Conservation (phyloP, 2,888 invertebrate species). For the Dyspetes luteomarginatus region DNA sequence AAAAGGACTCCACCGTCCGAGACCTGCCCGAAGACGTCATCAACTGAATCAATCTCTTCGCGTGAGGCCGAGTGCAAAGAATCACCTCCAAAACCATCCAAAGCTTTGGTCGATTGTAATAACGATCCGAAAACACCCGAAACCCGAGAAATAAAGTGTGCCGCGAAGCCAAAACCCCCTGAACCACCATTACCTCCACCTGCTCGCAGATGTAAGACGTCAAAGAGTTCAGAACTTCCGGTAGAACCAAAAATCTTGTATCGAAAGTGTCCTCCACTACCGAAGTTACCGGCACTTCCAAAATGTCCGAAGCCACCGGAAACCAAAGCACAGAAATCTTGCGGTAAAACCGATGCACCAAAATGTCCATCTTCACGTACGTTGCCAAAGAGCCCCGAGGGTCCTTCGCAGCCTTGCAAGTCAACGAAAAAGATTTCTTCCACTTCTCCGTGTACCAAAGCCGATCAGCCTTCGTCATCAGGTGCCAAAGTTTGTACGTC, state of each 20-base stretch:
- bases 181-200: slow-evolving; percentile 2
- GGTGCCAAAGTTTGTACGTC: slow-evolving; percentile 2
- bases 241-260: slow-evolving; percentile 49
- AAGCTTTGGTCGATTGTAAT: slow-evolving; percentile 2
- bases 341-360: slow-evolving; percentile 11
- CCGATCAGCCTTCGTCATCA: background rate
- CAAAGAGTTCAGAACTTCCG: slow-evolving; percentile 4
- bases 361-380: slow-evolving; percentile 66
- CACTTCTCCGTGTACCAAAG: background rate
- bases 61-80: slow-evolving; percentile 8
- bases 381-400: slow-evolving; percentile 57
- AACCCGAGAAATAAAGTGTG: background rate
- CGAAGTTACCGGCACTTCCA: slow-evolving; percentile 66
- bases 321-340: slow-evolving; percentile 17
- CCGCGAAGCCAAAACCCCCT: slow-evolving; percentile 4
- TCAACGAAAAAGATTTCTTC: background rate
- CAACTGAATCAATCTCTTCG: background rate
- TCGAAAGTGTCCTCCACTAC: slow-evolving; percentile 66
- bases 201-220: slow-evolving; percentile 1
- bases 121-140: background rate
- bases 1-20: background rate
- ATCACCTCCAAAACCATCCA: background rate
- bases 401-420: slow-evolving; percentile 17
- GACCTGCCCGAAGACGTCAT: background rate
- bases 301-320: slow-evolving; percentile 50